These are phyloP conservation scores for Drosophila kikkawai DNA, from an alignment of 1,140 invertebrate species.

Conservation along the genomic window DNA sequence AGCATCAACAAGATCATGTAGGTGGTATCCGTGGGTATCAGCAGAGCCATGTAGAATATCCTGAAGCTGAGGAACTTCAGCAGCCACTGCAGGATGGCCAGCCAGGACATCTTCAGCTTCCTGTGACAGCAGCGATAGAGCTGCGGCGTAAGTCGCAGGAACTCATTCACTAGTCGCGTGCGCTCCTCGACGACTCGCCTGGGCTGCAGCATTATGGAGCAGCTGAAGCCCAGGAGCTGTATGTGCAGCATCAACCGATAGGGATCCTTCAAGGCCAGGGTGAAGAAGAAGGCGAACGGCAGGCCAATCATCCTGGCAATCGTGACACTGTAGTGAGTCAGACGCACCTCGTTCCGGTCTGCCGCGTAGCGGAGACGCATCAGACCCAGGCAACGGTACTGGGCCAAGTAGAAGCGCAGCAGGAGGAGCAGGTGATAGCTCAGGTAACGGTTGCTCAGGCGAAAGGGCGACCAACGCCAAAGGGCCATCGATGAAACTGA, in stretches of 20 bases:
- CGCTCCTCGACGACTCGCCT: slow-evolving; percentile 18
- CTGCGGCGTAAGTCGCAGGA: slow-evolving; percentile 33
- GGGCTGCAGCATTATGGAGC: slow-evolving; percentile 48
- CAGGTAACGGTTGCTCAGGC: slow-evolving; percentile 47
- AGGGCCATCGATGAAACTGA: slow-evolving; percentile 31
- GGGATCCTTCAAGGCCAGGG: slow-evolving; percentile 29
- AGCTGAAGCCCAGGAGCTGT: slow-evolving; percentile 53
- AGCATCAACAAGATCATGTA: background rate
- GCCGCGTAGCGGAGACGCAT: slow-evolving; percentile 47
- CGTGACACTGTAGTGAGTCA: slow-evolving; percentile 48
- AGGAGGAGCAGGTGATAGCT: slow-evolving; percentile 48
- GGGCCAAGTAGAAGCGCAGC: slow-evolving; percentile 57
- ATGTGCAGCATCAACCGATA: slow-evolving; percentile 35
- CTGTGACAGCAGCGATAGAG: slow-evolving; percentile 34
- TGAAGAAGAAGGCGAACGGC: slow-evolving; percentile 38
- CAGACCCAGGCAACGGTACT: slow-evolving; percentile 48
- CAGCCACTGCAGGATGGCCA: slow-evolving; percentile 31
- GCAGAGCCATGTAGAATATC: slow-evolving; percentile 14
- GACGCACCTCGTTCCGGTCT: slow-evolving; percentile 24
- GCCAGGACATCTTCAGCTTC: slow-evolving; percentile 45
- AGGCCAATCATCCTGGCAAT: slow-evolving; percentile 49
- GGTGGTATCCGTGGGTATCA: background rate
- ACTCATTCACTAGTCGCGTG: slow-evolving; percentile 31
- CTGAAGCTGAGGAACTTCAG: slow-evolving; percentile 45
- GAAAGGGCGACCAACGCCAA: slow-evolving; percentile 43